Percentiles rank a stretch among this genome's conserved stretches.
Evolutionary conservation across 2,113 vertebrate genomes (phyloP).

Genomic region (Damaliscus lunatus): DNA sequence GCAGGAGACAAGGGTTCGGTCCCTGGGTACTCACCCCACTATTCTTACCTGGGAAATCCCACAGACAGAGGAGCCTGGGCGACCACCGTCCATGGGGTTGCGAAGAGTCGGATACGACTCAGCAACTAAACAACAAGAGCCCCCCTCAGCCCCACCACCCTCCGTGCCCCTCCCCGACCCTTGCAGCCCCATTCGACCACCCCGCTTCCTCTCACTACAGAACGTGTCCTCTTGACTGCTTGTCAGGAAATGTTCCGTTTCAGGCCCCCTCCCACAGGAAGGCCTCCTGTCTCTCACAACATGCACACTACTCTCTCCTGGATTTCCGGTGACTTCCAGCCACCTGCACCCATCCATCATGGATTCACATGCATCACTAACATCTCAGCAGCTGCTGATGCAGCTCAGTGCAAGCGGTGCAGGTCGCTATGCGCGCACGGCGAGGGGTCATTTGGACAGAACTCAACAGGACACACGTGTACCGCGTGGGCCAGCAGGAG

Average conservation of each 20-base stretch:
- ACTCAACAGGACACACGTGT: background rate
- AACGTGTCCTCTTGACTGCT: background rate
- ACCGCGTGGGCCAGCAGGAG: background rate
- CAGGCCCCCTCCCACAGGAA: background rate
- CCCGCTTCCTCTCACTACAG: background rate
- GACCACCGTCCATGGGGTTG: background rate
- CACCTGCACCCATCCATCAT: background rate
- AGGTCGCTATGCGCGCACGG: background rate
- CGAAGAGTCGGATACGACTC: background rate
- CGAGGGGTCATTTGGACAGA: background rate
- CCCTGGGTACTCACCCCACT: background rate
- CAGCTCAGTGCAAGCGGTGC: background rate
- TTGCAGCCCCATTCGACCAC: background rate
- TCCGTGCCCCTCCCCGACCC: no score
- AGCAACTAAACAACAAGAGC: background rate
- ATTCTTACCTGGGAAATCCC: background rate
- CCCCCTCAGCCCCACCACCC: background rate
- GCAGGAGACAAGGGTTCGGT: background rate
- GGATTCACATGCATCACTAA: background rate
- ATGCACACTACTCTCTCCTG: background rate
- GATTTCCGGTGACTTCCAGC: background rate
- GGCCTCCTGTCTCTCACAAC: background rate
- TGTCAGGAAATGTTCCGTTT: background rate
- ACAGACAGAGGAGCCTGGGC: background rate
- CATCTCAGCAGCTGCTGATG: background rate